Evolutionary conservation across 2,888 invertebrate species (phyloP), one percentile per base, ranked within the genome.

Genomic region (Phortica okadai): DNA sequence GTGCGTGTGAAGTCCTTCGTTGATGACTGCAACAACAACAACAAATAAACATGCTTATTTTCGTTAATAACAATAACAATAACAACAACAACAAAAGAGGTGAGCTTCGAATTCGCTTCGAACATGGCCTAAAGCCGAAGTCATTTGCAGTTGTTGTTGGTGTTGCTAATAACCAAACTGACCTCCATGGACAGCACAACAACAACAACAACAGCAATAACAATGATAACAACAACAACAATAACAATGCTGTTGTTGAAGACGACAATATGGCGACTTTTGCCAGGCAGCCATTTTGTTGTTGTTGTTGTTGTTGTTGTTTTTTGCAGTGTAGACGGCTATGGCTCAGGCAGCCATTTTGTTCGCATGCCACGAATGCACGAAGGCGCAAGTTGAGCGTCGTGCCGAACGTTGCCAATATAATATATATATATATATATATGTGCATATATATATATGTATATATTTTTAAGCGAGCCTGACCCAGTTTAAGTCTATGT

Each of bases 331-430:
- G 21, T 45, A n/a, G 21, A 54, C 74, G 16, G 50, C 59, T 4
- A 42, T 16, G 16, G 42, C 21, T 6, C 54, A 25, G 11, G 56
- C 54, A 44, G 44, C 42, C 54, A 56, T 45, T 56, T 21, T 73
- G 56, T 44, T 74, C 33, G 33, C 76, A 73, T 44, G 58, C 56
- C 73, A 66, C 73, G 73, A 76, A 66, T 73, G 73, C 59, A 72
- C 72, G 75, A 62, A 72, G 44, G 44, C 21, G 21, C 21, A 21
- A 21, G 21, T 21, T 21, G 21, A 21, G 21, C 21, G 21, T 21
- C 21, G 21, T 21, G 21, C 21, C 21, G 21, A 21, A 21, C 21
- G 21, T 1, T 21, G 21, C 21, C 21, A 21, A 21, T 21, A 21
- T 21, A 21, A 21, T 21, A 21, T 21, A 21, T 21, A 21, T 21